phyloP scores from a whole-genome alignment of 1,140 invertebrate species.

The Mesaphorura yosii region DNA sequence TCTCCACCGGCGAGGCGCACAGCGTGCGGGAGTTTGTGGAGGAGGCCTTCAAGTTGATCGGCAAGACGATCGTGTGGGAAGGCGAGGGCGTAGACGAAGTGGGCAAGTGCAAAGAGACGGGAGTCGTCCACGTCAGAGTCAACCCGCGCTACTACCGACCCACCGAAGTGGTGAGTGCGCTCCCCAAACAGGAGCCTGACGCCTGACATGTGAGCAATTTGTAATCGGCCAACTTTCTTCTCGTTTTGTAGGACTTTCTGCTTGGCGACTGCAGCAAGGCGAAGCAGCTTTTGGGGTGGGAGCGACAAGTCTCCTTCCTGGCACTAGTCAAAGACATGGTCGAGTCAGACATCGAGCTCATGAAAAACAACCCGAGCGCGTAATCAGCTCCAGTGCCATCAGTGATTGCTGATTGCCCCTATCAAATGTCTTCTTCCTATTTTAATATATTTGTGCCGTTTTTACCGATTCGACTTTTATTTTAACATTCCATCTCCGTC shows the following conservation, averaged over 20 bases:
- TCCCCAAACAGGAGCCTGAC: neutral
- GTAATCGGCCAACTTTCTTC: too few relatives aligned
- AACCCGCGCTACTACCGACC: constrained; percentile 94
- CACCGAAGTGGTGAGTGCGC: constrained; percentile 82
- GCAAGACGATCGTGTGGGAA: constrained; percentile 65
- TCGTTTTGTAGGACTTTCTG: constrained; percentile 61
- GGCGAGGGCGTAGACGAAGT: constrained; percentile 70
- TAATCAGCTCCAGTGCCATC: constrained; percentile 37
- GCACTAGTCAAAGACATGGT: constrained; percentile 92
- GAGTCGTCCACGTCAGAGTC: constrained; percentile 70
- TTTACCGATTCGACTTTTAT: too few relatives aligned
- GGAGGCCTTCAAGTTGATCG: constrained; percentile 67
- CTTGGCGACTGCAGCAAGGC: constrained; percentile 87
- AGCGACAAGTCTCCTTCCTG: constrained; percentile 69
- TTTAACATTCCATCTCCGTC: neutral
- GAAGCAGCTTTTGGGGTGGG: constrained; percentile 70
- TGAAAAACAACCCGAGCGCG: constrained; percentile 82
- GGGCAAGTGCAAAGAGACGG: constrained; percentile 62
- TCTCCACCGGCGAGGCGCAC: constrained; percentile 88
- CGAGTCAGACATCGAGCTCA: constrained; percentile 78
- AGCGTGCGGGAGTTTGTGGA: constrained; percentile 96
- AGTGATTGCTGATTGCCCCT: neutral
- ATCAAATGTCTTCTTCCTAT: too few relatives aligned
- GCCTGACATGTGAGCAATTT: neutral
- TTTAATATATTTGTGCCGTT: too few relatives aligned